phyloP scores from a whole-genome alignment of 2,797 vertebrate species.

The Mus caroli region DNA sequence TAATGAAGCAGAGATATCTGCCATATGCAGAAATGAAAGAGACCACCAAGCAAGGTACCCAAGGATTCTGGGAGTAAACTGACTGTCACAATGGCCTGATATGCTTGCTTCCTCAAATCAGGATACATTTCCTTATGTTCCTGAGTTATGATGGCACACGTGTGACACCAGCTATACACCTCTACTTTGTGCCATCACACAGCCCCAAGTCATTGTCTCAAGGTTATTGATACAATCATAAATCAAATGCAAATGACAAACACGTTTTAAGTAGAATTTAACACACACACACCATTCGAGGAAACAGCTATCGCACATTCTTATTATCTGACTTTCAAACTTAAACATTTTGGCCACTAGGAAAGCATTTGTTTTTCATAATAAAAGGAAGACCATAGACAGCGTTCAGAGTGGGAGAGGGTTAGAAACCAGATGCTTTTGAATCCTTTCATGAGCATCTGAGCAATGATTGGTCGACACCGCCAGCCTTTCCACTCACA shows the following conservation, averaged over 20 bases:
- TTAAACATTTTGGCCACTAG: conserved; percentile 63
- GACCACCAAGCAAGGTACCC: background rate
- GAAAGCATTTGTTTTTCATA: conserved; percentile 69
- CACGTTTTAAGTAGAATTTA: conserved; percentile 28
- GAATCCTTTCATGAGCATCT: conserved; percentile 45
- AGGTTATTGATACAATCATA: conserved; percentile 45
- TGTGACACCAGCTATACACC: conserved; percentile 31
- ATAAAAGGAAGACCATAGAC: conserved; percentile 64
- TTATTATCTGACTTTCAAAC: conserved; percentile 70
- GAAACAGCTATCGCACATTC: background rate
- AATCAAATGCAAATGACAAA: conserved; percentile 65
- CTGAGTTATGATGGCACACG: conserved; percentile 17
- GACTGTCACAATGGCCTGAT: background rate
- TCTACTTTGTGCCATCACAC: conserved; percentile 59
- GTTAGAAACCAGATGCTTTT: conserved; percentile 60
- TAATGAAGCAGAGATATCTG: background rate
- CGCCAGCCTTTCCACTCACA: background rate
- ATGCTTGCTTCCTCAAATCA: accelerated
- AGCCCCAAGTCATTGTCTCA: conserved; percentile 38
- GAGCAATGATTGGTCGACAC: conserved; percentile 1
- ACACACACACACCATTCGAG: background rate
- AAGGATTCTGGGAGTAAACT: background rate
- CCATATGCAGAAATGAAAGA: background rate
- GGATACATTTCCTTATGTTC: background rate
- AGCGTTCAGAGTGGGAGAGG: background rate